Conservation (phyloP, 2,797 vertebrate species). For the Cyclopterus lumpus region DNA sequence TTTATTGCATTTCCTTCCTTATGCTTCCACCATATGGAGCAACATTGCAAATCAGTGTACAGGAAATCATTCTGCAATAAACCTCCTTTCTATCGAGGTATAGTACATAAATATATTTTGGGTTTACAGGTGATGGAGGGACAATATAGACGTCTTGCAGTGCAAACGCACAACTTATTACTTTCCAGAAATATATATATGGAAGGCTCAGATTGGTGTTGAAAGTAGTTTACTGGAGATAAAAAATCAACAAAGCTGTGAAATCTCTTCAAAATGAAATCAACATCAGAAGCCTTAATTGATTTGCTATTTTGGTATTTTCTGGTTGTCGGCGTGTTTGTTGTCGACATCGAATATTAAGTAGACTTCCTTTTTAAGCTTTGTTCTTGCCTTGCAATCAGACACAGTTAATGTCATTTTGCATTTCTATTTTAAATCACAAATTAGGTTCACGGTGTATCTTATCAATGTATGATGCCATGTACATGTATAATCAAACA, state of each 20-base stretch:
- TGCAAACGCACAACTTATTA: constrained; percentile 59
- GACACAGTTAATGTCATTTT: constrained; percentile 23
- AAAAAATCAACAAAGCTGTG: constrained; percentile 38
- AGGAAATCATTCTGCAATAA: constrained; percentile 12
- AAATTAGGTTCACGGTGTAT: not conserved
- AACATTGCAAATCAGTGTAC: not conserved
- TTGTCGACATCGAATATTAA: constrained; percentile 26
- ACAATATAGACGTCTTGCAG: constrained; percentile 26
- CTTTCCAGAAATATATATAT: constrained; percentile 47
- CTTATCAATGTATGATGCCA: constrained; percentile 13
- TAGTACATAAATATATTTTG: constrained; percentile 15
- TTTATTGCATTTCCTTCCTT: constrained; percentile 18
- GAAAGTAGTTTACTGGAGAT: constrained; percentile 32
- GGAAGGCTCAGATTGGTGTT: constrained; percentile 25
- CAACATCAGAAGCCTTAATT: constrained; percentile 28
- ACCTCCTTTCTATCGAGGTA: constrained; percentile 15
- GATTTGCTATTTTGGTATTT: constrained; percentile 35
- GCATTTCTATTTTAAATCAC: constrained; percentile 34
- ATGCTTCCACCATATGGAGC: constrained; percentile 22
- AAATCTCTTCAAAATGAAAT: constrained; percentile 49
- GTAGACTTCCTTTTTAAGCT: constrained; percentile 8
- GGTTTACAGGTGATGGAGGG: constrained; percentile 20
- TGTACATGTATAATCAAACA: constrained; percentile 9
- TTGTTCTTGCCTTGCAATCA: constrained; percentile 9
- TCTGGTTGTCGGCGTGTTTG: constrained; percentile 4